phyloP scores from a whole-genome alignment of 2,888 invertebrate species.

The Dyspetes luteomarginatus region DNA sequence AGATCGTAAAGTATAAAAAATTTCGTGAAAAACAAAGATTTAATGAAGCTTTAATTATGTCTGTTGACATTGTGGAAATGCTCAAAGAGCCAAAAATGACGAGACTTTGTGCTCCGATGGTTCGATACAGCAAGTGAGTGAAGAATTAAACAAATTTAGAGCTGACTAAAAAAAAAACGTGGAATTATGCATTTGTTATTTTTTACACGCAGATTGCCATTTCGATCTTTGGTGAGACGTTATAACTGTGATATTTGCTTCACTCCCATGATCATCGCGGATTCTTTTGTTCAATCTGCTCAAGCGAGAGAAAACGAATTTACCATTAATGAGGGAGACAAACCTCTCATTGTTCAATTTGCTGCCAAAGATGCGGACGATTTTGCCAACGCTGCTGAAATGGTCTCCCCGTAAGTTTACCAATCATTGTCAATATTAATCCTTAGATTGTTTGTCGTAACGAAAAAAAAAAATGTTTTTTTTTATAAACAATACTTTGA shows the following conservation, averaged over 20 bases:
- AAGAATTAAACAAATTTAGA: constrained; percentile 69
- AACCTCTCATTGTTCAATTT: constrained; percentile 96
- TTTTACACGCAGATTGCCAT: constrained; percentile 83
- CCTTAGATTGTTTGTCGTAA: too few species aligned
- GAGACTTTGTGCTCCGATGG: constrained; percentile 97
- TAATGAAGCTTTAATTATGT: constrained; percentile 67
- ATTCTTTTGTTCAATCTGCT: constrained; percentile 94
- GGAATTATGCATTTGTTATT: too few species aligned
- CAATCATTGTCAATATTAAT: constrained; percentile 1
- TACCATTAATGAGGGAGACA: constrained; percentile 89
- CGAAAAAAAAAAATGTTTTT: too few species aligned
- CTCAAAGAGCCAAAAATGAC: constrained; percentile 86
- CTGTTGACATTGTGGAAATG: constrained; percentile 86
- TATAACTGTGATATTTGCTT: constrained; percentile 96
- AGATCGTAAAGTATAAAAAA: too few species aligned
- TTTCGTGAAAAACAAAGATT: too few species aligned
- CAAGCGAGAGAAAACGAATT: constrained; percentile 94
- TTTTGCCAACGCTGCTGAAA: constrained; percentile 93
- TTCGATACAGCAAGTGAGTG: constrained; percentile 93
- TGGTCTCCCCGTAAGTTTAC: constrained; percentile 90
- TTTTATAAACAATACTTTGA: too few species aligned
- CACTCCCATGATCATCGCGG: constrained; percentile 98
- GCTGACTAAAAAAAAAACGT: neutral
- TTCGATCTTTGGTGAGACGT: constrained; percentile 89
- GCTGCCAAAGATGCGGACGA: constrained; percentile 94